A percentile compares a stretch with the other conserved stretches of the same genome.
phyloP scores from a whole-genome alignment of 2,113 vertebrate species.

The Muntiacus muntjak region DNA sequence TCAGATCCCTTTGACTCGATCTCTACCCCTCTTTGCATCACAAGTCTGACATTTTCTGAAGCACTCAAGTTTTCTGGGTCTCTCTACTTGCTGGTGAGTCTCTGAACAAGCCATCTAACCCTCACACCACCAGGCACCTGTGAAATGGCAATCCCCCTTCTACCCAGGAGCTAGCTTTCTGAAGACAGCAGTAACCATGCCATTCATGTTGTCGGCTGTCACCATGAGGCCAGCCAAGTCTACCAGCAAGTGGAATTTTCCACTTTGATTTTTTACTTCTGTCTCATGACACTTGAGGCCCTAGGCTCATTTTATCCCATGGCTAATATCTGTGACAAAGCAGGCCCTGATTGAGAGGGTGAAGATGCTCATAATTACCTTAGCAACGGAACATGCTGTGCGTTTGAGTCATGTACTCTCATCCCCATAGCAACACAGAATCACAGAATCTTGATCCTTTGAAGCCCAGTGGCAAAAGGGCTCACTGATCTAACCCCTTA shows the following conservation, averaged over 20 bases:
- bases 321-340: neutral
- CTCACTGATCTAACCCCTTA: neutral
- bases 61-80: neutral
- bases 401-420: neutral
- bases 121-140: neutral
- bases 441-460: neutral
- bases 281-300: neutral
- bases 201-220: neutral
- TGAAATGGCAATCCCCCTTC: neutral
- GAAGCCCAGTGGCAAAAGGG: neutral
- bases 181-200: neutral
- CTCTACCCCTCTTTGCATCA: neutral
- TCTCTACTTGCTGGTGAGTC: neutral
- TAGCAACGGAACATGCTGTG: slow-evolving; percentile 34
- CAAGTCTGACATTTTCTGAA: neutral
- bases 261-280: neutral
- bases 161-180: neutral
- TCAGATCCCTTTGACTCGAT: neutral
- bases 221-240: neutral
- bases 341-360: neutral
- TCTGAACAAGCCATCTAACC: neutral
- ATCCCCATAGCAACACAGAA: slow-evolving; percentile 55
- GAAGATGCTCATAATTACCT: neutral
- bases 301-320: neutral
- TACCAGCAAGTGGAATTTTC: neutral